Conservation (phyloP, 2,797 vertebrate genomes). For the Cercopithecus hamlyni region DNA sequence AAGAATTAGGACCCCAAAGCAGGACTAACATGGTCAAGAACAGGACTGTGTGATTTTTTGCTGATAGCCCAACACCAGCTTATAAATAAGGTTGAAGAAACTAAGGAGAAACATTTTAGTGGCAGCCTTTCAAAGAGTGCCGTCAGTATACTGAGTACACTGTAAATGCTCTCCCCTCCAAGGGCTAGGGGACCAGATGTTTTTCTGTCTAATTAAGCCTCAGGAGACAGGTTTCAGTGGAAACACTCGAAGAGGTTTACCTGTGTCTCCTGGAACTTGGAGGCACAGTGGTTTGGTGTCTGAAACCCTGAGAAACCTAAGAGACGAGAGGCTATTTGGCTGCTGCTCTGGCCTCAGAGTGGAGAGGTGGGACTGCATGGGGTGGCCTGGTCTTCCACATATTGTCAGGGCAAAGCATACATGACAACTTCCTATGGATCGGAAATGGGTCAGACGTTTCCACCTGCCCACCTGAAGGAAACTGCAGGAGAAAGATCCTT, state of each 20-base stretch:
- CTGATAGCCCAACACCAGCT: neutral
- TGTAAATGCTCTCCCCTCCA: neutral
- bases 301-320: neutral
- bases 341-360: neutral
- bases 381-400: neutral
- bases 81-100: neutral
- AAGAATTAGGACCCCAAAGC: neutral
- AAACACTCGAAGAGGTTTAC: neutral
- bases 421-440: neutral
- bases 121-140: neutral
- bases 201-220: neutral
- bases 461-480: neutral
- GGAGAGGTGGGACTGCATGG: neutral
- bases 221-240: neutral
- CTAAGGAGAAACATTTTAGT: neutral
- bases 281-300: neutral
- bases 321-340: neutral
- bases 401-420: neutral
- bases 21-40: neutral
- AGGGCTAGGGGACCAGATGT: too few relatives aligned
- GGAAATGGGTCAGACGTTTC: neutral
- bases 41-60: neutral
- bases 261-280: neutral
- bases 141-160: neutral
- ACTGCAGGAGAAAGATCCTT: neutral